Evolutionary conservation across 2,113 vertebrate genomes (phyloP).

Genomic region (Osmerus eperlanus): DNA sequence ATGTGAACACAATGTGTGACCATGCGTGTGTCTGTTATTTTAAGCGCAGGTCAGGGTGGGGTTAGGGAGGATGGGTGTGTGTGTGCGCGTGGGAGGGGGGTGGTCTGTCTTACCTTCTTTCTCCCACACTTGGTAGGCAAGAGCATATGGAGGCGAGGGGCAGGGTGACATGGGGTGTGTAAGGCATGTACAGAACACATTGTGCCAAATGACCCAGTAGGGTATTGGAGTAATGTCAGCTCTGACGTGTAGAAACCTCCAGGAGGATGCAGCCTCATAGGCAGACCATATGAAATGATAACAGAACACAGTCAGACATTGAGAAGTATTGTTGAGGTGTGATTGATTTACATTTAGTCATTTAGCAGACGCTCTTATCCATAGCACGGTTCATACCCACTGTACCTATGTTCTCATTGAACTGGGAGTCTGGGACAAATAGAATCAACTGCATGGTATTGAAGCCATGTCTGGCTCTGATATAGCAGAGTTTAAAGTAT

Average conservation of each 20-base stretch:
- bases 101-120: constrained; percentile 49
- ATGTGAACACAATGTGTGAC: constrained; percentile 25
- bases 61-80: constrained; percentile 27
- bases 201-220: constrained; percentile 60
- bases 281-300: background rate
- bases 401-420: no score
- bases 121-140: constrained; percentile 41
- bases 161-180: constrained; percentile 48
- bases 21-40: constrained; percentile 46
- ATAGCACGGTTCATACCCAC: no score
- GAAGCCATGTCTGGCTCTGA: no score
- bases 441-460: no score
- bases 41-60: constrained; percentile 36
- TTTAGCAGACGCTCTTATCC: no score
- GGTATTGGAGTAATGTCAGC: constrained; percentile 5
- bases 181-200: constrained; percentile 61
- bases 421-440: no score
- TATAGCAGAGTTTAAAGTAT: no score
- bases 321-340: no score
- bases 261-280: no score
- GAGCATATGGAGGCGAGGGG: constrained; percentile 55
- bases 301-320: background rate
- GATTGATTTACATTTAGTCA: no score
- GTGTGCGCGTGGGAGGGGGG: constrained; percentile 55
- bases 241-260: background rate